These are phyloP conservation scores for Poecile montanus DNA, from an alignment of 2,797 vertebrate genomes.

Conservation along the genomic window DNA sequence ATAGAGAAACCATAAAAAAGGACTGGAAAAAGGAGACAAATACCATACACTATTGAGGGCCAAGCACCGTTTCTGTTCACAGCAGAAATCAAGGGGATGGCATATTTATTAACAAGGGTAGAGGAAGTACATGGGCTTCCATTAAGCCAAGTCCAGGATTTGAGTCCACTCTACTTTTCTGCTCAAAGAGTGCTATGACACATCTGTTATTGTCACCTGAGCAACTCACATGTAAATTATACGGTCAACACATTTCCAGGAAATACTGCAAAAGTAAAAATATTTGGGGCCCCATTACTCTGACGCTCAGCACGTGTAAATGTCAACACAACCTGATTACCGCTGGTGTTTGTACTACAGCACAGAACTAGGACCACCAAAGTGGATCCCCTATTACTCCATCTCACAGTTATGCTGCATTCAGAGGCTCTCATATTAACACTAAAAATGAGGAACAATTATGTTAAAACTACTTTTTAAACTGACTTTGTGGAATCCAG, in stretches of 20 bases:
- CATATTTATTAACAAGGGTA: neutral
- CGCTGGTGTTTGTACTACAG: neutral
- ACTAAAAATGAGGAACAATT: neutral
- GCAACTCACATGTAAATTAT: neutral
- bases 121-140: neutral
- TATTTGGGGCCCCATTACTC: neutral
- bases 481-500: neutral
- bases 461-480: neutral
- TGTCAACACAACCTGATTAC: neutral
- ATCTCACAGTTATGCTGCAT: neutral
- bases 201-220: neutral
- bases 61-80: neutral
- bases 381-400: neutral
- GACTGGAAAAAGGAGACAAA: neutral
- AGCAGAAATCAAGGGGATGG: neutral
- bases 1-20: neutral
- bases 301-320: neutral
- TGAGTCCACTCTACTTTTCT: neutral
- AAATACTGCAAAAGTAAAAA: constrained; percentile 43
- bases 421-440: neutral
- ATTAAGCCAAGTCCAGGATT: neutral
- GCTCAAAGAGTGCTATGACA: neutral
- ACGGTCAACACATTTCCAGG: neutral
- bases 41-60: neutral
- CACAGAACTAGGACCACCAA: neutral